A percentile compares a stretch with the other conserved stretches of the same genome.
These are phyloP conservation scores for Semaprochilodus insignis DNA, from an alignment of 2,797 vertebrate species.

Conservation along the genomic window DNA sequence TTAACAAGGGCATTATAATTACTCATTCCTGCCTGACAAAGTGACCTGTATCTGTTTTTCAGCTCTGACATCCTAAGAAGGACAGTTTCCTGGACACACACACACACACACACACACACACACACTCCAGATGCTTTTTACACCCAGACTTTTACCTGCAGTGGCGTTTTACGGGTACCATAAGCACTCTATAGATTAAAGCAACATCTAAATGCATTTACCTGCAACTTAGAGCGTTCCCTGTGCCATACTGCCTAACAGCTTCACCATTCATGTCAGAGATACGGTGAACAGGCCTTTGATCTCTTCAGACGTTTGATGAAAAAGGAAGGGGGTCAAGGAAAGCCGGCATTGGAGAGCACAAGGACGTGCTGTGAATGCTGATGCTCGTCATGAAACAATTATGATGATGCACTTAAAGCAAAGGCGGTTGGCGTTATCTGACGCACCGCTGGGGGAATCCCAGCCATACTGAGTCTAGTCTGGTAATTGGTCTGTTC, in stretches of 20 bases:
- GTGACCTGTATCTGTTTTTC: no score
- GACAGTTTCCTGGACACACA: no score
- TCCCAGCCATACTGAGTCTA: not conserved
- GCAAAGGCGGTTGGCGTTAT: not conserved
- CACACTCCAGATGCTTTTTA: not conserved
- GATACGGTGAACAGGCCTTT: not conserved
- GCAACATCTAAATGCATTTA: not conserved
- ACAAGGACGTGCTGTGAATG: not conserved
- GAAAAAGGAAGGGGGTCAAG: conserved; percentile 17
- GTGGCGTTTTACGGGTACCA: not conserved
- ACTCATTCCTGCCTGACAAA: no score
- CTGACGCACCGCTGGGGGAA: not conserved
- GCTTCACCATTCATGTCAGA: not conserved
- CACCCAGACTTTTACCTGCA: not conserved
- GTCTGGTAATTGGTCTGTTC: conserved; percentile 8
- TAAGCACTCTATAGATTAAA: conserved; percentile 13
- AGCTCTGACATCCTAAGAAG: not conserved
- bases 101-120: not conserved
- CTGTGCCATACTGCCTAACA: not conserved
- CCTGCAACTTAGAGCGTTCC: not conserved
- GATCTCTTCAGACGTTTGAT: not conserved
- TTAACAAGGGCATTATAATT: no score
- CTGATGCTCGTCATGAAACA: not conserved
- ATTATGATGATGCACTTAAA: conserved; percentile 4
- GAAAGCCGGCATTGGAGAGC: not conserved